A percentile compares a stretch with the other conserved stretches of the same genome.
These are phyloP conservation scores for Nothoprocta perdicaria DNA, from an alignment of 2,113 vertebrate genomes.

Conservation along the genomic window DNA sequence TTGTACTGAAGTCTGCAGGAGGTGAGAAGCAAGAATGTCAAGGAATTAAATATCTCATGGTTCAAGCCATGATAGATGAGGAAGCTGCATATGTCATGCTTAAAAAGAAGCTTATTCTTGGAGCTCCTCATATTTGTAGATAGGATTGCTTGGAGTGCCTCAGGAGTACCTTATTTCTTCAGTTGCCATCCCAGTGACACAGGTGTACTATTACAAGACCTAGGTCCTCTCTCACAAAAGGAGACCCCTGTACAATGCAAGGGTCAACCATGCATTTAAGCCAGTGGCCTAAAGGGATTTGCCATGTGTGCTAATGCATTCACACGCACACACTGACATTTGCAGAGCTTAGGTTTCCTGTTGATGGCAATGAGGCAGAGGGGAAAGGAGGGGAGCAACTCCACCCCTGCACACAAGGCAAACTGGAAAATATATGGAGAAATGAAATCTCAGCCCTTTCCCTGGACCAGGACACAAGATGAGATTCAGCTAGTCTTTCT, in stretches of 20 bases:
- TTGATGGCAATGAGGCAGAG: neutral
- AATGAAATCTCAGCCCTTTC: neutral
- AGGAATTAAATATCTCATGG: fast-evolving
- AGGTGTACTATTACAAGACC: neutral
- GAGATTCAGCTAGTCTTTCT: neutral
- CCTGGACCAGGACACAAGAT: neutral
- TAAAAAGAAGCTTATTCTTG: neutral
- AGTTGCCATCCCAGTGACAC: neutral
- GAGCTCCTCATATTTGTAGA: neutral
- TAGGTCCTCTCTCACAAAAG: neutral
- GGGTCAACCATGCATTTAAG: neutral
- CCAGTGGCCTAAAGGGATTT: neutral
- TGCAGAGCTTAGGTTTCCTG: neutral
- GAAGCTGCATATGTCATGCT: too few relatives aligned
- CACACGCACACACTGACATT: neutral
- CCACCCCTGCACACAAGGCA: neutral
- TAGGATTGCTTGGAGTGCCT: fast-evolving
- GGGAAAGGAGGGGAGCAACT: neutral
- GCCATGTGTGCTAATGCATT: neutral
- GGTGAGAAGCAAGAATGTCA: neutral
- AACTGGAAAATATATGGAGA: neutral
- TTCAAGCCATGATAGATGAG: neutral
- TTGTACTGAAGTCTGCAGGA: neutral
- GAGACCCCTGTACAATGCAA: too few relatives aligned
- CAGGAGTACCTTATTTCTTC: neutral